Evolutionary conservation across 2,797 vertebrate species (phyloP), one percentile per base, ranked within the genome.

Genomic region (Valencia hispanica): DNA sequence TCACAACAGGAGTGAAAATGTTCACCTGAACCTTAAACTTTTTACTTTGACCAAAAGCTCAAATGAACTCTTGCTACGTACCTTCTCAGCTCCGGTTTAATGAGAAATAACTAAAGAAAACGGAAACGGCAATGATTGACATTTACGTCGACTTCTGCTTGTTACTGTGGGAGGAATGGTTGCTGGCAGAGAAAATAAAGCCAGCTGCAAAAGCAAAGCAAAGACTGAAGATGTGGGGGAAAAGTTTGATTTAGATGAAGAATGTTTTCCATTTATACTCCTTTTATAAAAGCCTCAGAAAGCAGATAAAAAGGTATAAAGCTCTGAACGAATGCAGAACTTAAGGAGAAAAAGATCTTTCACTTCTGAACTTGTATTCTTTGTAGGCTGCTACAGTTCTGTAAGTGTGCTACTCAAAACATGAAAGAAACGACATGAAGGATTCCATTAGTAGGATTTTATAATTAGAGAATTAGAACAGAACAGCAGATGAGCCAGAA

Each of bases 241-340:
- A 72, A 76, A 75, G 83, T 82, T 87, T 18, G 85, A 75, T 79
- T 72, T 47, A 83, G 76, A 69, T 47, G 69, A 79, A 80, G 43
- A 68, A 50, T 48, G 51, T 74, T 86, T 87, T 81, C 27, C 72
- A 76, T 91, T 57, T 85, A 88, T 77, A 91, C 87, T 45, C 53
- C 5, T 39, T 10, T 68, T 80, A 88, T 89, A 84, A 92, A 91
- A 91, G 68, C 70, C 65, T 74, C 45, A 32, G 74, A 51, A 61
- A 72, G 74, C 71, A 76, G 78, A 86, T 90, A 72, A 66, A 66
- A 85, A 87, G 73, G 72, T 83, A 82, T 74, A 30, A 80, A 79
- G 74, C 79, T 75, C 70, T 77, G 78, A 80, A 86, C 86, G 73
- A 85, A 84, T 86, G 84, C 89, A 72, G 41, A 72, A 27, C 27